These are phyloP conservation scores for Hipparchia sbordonii DNA, from an alignment of 2,888 invertebrate species.

Conservation along the genomic window DNA sequence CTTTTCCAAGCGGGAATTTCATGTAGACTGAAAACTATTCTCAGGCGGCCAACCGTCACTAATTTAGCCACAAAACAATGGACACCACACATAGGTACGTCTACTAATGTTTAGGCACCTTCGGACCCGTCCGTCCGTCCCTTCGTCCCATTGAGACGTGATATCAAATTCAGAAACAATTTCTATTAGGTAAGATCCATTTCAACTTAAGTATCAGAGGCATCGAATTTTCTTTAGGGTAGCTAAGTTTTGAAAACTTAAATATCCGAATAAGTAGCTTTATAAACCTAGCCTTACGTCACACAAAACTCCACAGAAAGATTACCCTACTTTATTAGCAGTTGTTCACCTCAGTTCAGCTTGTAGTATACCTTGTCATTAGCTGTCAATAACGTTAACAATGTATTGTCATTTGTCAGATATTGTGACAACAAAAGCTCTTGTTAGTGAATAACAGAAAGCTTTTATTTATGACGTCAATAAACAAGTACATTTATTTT, in stretches of 20 bases:
- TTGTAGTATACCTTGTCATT: slow-evolving; percentile 21
- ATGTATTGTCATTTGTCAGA: slow-evolving; percentile 22
- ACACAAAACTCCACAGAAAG: slow-evolving; percentile 24
- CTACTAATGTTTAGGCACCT: slow-evolving; percentile 33
- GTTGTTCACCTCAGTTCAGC: too few species aligned
- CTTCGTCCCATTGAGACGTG: slow-evolving; percentile 29
- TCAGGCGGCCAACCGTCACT: slow-evolving; percentile 49
- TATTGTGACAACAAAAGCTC: slow-evolving; percentile 24
- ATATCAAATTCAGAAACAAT: slow-evolving; percentile 32
- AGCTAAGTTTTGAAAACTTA: too few species aligned
- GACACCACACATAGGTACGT: slow-evolving; percentile 28
- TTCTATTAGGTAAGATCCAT: slow-evolving; percentile 31
- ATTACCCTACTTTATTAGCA: slow-evolving; percentile 34
- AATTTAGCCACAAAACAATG: slow-evolving; percentile 37
- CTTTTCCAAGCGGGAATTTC: slow-evolving; percentile 31
- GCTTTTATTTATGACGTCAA: slow-evolving; percentile 16
- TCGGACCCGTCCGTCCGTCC: slow-evolving; percentile 21
- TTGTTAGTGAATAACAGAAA: slow-evolving; percentile 14
- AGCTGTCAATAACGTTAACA: slow-evolving; percentile 31
- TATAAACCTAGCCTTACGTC: too few species aligned
- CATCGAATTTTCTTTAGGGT: not conserved
- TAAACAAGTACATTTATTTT: slow-evolving; percentile 19
- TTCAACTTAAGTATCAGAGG: not conserved
- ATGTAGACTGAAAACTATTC: slow-evolving; percentile 55
- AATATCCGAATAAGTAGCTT: too few species aligned